Conservation (phyloP, 2,797 vertebrate genomes). For the Falco naumanni region DNA sequence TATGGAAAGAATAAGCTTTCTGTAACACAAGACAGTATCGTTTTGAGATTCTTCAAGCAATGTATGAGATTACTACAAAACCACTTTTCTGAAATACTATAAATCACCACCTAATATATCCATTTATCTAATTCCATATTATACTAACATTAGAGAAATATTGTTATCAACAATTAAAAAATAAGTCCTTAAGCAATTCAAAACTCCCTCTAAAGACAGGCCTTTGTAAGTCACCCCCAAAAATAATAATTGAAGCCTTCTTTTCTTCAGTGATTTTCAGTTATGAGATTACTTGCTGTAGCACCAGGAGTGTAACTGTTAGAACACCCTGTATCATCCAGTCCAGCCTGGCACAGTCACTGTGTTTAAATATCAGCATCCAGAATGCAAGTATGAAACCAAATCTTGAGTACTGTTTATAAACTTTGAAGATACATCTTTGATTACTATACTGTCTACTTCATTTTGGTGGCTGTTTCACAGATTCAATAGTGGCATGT, state of each 20-base stretch:
- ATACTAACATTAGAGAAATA: background rate
- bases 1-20: slow-evolving; percentile 61
- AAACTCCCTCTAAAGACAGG: background rate
- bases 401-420: background rate
- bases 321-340: background rate
- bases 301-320: background rate
- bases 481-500: background rate
- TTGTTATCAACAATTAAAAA: background rate
- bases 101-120: slow-evolving; percentile 6
- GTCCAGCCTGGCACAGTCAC: background rate
- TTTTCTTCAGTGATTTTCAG: background rate
- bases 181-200: background rate
- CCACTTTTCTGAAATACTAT: slow-evolving; percentile 35
- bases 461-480: background rate
- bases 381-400: background rate
- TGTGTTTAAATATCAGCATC: background rate
- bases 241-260: background rate
- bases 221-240: fast-evolving
- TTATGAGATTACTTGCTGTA: background rate
- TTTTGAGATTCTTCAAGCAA: slow-evolving; percentile 58
- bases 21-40: slow-evolving; percentile 34
- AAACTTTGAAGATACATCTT: background rate
- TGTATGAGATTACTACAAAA: slow-evolving; percentile 36
- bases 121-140: slow-evolving; percentile 33
- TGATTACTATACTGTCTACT: background rate